Conservation (phyloP, 2,797 vertebrate species). For the Galaxias olidus region DNA sequence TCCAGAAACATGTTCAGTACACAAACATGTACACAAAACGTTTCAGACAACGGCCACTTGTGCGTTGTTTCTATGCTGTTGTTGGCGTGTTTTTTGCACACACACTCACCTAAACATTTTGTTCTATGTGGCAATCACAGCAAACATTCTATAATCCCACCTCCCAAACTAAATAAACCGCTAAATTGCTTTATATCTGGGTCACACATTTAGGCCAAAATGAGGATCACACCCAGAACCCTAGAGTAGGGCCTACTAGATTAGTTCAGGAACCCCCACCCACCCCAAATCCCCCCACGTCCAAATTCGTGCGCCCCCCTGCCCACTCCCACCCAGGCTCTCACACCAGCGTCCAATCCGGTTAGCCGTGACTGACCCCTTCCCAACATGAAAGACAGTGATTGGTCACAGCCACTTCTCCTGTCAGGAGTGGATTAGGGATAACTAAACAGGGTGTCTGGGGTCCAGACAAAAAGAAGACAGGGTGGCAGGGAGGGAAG, state of each 20-base stretch:
- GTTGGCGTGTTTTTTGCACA: no score
- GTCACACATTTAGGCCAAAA: conserved; percentile 9
- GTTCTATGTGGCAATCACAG: no score
- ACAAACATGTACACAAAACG: no score
- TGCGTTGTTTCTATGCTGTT: no score
- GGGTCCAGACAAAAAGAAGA: conserved; percentile 51
- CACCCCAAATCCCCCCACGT: conserved; percentile 47
- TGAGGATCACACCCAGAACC: conserved; percentile 4
- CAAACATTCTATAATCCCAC: no score
- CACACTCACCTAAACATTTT: no score
- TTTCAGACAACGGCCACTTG: no score
- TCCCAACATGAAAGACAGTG: conserved; percentile 61
- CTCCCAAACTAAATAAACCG: neutral
- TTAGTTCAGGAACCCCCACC: conserved; percentile 28
- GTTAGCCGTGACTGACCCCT: conserved; percentile 69
- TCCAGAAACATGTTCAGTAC: no score
- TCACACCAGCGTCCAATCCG: conserved; percentile 63
- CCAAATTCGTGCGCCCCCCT: conserved; percentile 41
- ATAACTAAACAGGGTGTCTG: conserved; percentile 55
- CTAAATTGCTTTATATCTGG: conserved; percentile 10
- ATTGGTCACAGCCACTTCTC: conserved; percentile 68
- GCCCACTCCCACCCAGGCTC: conserved; percentile 39
- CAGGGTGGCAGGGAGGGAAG: neutral
- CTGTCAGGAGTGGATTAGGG: conserved; percentile 70
- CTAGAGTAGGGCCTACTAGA: conserved; percentile 25